Base-by-base conservation (phyloP, 2,888 invertebrate genomes). In the Macaria notata region DNA sequence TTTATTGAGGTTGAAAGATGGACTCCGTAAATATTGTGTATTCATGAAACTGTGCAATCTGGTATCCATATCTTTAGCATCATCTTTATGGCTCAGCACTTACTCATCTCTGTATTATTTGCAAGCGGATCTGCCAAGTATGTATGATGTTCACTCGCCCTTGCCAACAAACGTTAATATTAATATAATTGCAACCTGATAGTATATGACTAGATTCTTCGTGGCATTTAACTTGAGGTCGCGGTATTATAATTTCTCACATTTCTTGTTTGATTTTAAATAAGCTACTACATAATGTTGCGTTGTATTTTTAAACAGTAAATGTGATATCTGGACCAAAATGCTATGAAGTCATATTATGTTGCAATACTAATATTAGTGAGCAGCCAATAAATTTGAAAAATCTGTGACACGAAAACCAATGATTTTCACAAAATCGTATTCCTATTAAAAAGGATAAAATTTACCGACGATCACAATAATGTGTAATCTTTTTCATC, bases 161-260 rank as follows among this genome's bases (percentile, higher is more conserved):
- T 76, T 75, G 76, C 65, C 57, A 48, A 62, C 59, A 67, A 66
- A 57, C 57, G 55, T 72, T 70, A 71, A 65, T 70, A 69, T 72
- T 63, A 68, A 73, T 71, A 73, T 71, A 69, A 75, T 68, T 70
- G 62, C 63, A 66, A 66, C 65, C 66, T 46, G 48, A 62, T 62
- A 42, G 51, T 61, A 56, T 52, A 60, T 68, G 9, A 42, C 42
- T 36, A 46, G 46, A 50, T 46, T 50, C 42, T 36, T 47, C 29
- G 49, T 60, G 56, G 56, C 56, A 59, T 59, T 56, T 45, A 46
- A 33, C 47, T 36, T 56, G 59, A 64, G 59, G 65, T 65, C 65
- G 59, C 39, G 49, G 59, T 44, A 61, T 63, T 58, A 57, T 59
- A 61, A 65, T 56, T 52, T 56, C 43, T 46, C 44, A 19, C 47